Percentiles rank a stretch among this genome's conserved stretches.
Evolutionary conservation across 2,888 invertebrate species (phyloP).

Genomic region (Pomacea canaliculata): DNA sequence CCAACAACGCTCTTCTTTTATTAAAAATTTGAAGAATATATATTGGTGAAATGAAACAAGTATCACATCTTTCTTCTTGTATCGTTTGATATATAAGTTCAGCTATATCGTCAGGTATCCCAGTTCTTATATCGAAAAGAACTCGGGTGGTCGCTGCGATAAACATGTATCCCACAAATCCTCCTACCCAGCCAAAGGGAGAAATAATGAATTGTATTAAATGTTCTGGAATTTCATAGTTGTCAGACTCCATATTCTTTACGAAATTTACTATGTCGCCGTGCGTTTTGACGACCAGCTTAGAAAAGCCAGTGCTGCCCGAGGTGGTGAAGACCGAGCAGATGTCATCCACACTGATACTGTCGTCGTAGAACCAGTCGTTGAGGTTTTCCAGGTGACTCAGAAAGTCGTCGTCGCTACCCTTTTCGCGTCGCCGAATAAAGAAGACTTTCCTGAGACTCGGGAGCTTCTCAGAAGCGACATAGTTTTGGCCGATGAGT

Average conservation of each 20-base stretch:
- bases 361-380: not conserved
- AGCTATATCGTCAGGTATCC: not conserved
- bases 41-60: not conserved
- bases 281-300: constrained; percentile 20
- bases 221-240: not conserved
- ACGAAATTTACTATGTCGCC: not conserved
- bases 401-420: not conserved
- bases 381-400: not conserved
- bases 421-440: not conserved
- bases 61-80: constrained; percentile 6
- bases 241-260: too few species aligned
- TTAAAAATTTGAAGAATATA: not conserved
- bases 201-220: constrained; percentile 9
- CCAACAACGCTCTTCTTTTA: not conserved
- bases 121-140: constrained; percentile 1
- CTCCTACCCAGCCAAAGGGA: constrained; percentile 17
- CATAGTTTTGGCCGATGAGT: not conserved
- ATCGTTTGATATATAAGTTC: constrained; percentile 3
- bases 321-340: constrained; percentile 17
- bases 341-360: not conserved
- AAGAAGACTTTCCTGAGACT: not conserved
- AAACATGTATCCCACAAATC: constrained; percentile 3
- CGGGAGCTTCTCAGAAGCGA: not conserved
- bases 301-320: constrained; percentile 17
- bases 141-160: constrained; percentile 4